Conservation (phyloP, 2,888 invertebrate species). For the Dicyrtomina minuta region DNA sequence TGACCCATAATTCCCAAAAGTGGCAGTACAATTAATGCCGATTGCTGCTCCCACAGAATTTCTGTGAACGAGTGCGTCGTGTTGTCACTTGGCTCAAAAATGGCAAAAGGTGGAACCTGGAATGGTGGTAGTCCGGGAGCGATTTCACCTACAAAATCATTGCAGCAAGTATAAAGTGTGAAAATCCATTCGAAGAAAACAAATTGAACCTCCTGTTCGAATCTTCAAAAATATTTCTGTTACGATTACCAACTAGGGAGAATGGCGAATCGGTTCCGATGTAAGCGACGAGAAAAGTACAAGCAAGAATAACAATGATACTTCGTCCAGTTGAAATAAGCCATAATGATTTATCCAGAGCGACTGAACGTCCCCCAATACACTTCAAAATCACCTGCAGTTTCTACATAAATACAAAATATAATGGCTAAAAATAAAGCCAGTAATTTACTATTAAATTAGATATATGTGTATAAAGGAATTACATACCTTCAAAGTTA, state of each 20-base stretch:
- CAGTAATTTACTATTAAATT: background rate
- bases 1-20: conserved; percentile 72
- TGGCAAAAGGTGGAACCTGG: conserved; percentile 66
- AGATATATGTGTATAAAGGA: background rate
- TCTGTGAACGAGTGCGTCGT: conserved; percentile 65
- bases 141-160: conserved; percentile 68
- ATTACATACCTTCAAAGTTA: conserved; percentile 26
- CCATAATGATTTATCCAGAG: conserved; percentile 66
- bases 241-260: conserved; percentile 25
- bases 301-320: conserved; percentile 72
- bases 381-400: conserved; percentile 40
- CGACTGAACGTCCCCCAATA: conserved; percentile 31
- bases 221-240: background rate
- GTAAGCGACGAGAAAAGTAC: conserved; percentile 61
- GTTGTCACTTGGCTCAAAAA: conserved; percentile 61
- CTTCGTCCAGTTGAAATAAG: conserved; percentile 73
- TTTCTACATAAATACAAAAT: conserved; percentile 32
- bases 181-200: conserved; percentile 8
- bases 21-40: conserved; percentile 81
- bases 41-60: conserved; percentile 77
- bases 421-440: background rate
- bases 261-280: conserved; percentile 38
- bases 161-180: too few relatives aligned
- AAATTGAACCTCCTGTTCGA: too few relatives aligned
- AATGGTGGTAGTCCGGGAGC: conserved; percentile 70